These are phyloP conservation scores for Melanotaenia duboulayi DNA, from an alignment of 2,113 vertebrate species.

Conservation along the genomic window DNA sequence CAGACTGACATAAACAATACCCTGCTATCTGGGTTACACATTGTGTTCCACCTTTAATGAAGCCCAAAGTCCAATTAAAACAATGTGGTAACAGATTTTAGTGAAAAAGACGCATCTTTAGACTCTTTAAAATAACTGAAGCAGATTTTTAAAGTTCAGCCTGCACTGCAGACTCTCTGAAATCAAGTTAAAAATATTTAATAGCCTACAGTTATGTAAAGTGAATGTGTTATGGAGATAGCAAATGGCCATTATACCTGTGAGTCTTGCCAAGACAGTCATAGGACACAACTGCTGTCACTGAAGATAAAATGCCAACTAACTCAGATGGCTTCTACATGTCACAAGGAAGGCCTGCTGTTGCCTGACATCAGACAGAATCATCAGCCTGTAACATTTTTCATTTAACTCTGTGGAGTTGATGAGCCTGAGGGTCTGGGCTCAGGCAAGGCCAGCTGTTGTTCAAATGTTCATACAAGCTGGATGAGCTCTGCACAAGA, in stretches of 20 bases:
- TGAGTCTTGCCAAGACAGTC: constrained; percentile 53
- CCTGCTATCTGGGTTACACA: constrained; percentile 25
- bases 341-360: constrained; percentile 29
- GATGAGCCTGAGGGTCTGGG: neutral
- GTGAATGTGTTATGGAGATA: constrained; percentile 2
- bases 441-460: too few species aligned
- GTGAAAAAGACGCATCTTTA: neutral
- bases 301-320: constrained; percentile 47
- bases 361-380: neutral
- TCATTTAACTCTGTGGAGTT: neutral
- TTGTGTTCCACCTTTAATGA: constrained; percentile 13
- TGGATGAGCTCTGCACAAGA: neutral
- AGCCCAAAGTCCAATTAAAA: constrained; percentile 18
- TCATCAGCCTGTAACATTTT: neutral
- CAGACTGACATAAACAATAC: constrained; percentile 48
- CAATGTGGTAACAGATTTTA: constrained; percentile 18
- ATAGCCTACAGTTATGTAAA: neutral
- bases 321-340: constrained; percentile 34
- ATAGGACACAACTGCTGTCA: constrained; percentile 49
- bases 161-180: too few species aligned
- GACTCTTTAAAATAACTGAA: constrained; percentile 1
- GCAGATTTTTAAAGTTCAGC: neutral
- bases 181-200: neutral
- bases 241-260: constrained; percentile 4
- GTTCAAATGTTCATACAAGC: neutral